Conservation (phyloP, 2,888 invertebrate genomes). For the Hipparchia semele region DNA sequence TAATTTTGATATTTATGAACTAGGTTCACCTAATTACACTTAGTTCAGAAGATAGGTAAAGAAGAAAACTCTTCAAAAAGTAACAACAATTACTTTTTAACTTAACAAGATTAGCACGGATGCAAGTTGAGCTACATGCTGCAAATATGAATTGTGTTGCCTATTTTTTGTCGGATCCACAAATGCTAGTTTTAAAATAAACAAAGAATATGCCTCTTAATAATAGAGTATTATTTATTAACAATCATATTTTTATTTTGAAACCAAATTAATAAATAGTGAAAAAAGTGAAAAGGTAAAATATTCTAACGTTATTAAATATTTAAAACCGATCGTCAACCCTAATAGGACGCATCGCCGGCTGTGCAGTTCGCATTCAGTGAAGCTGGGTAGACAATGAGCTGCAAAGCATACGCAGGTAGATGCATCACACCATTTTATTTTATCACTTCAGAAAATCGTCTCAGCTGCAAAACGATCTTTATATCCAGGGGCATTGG, state of each 20-base stretch:
- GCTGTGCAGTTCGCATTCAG: slow-evolving; percentile 75
- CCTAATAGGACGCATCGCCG: slow-evolving; percentile 67
- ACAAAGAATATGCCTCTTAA: too few relatives aligned
- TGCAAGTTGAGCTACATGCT: too few relatives aligned
- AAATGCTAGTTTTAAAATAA: too few relatives aligned
- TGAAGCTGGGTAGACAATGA: slow-evolving; percentile 71
- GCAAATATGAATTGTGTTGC: too few relatives aligned
- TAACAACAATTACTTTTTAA: too few relatives aligned
- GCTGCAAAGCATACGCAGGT: slow-evolving; percentile 75
- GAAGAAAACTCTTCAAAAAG: too few relatives aligned
- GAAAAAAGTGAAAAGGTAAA: not conserved
- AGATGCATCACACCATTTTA: slow-evolving; percentile 59
- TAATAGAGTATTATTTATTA: too few relatives aligned
- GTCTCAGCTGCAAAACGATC: slow-evolving; percentile 43
- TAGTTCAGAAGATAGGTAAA: too few relatives aligned
- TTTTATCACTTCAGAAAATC: slow-evolving; percentile 35
- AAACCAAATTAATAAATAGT: not conserved
- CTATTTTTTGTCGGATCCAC: too few relatives aligned
- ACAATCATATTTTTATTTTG: too few relatives aligned
- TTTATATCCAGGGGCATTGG: slow-evolving; percentile 40
- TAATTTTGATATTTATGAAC: not conserved
- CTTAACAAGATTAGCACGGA: too few relatives aligned
- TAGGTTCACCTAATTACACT: not conserved
- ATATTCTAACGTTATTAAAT: slow-evolving; percentile 13
- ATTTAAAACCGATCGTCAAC: slow-evolving; percentile 55